These are phyloP conservation scores for Cataglyphis rosenhaueri DNA, from an alignment of 2,888 invertebrate species.

Conservation along the genomic window DNA sequence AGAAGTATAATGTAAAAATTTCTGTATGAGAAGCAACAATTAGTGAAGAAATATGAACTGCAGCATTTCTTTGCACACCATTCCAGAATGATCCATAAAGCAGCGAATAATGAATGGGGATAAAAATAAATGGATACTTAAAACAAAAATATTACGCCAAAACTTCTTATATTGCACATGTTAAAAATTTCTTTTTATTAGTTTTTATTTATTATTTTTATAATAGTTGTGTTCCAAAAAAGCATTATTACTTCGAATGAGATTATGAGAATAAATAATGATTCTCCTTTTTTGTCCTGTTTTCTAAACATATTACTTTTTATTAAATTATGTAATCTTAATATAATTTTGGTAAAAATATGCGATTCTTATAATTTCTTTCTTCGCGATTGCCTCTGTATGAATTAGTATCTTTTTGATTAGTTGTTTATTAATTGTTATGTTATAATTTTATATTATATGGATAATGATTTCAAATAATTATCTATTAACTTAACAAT, in stretches of 20 bases:
- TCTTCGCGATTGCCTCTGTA: not conserved
- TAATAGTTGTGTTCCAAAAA: not conserved
- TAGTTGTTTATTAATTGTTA: not conserved
- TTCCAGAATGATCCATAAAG: not conserved
- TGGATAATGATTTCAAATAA: not conserved
- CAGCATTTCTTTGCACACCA: not conserved
- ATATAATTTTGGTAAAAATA: not conserved
- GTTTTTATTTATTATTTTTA: not conserved
- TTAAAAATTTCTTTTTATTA: not conserved
- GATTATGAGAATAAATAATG: not conserved
- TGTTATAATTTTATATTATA: not conserved
- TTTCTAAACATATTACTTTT: not conserved
- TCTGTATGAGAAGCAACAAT: not conserved
- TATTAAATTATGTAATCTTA: not conserved
- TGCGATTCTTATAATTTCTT: not conserved
- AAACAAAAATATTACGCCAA: not conserved
- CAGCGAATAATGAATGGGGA: not conserved
- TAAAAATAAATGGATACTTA: not conserved
- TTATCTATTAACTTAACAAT: not conserved
- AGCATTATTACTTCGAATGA: not conserved
- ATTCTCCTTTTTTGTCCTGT: not conserved
- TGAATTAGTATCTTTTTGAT: not conserved
- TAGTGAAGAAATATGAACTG: slow-evolving; percentile 1
- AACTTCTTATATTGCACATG: not conserved
- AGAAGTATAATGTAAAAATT: not conserved